Evolutionary conservation across 1,140 invertebrate species (phyloP).

Genomic region (Anastatus disparis): DNA sequence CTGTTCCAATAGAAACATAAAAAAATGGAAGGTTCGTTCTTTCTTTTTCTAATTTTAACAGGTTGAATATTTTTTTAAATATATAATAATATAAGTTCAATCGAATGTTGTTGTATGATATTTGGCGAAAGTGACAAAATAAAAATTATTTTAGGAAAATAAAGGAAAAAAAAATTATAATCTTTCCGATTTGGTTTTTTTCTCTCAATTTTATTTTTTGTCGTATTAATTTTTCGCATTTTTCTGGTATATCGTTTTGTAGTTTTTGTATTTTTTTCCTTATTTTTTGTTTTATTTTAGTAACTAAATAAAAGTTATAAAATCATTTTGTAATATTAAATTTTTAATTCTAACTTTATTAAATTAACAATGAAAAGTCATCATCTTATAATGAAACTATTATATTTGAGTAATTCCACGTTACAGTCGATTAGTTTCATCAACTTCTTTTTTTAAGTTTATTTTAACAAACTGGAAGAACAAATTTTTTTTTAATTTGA

Average conservation of each 20-base stretch:
- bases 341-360: conserved; percentile 5
- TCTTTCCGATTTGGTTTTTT: too few species aligned
- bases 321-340: background rate
- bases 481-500: conserved; percentile 9
- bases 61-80: too few species aligned
- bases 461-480: conserved; percentile 22
- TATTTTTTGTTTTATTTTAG: background rate
- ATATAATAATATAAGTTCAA: conserved; percentile 9
- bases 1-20: too few species aligned
- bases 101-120: conserved; percentile 31
- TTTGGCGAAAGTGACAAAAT: conserved; percentile 21
- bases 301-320: conserved; percentile 4
- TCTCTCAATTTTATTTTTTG: conserved; percentile 24
- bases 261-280: conserved; percentile 3
- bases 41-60: too few species aligned
- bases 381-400: conserved; percentile 14
- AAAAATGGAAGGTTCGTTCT: too few species aligned
- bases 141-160: conserved; percentile 41
- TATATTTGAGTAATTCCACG: conserved; percentile 10
- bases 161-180: too few species aligned
- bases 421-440: background rate
- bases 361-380: conserved; percentile 21
- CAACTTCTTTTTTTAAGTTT: background rate
- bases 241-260: conserved; percentile 4
- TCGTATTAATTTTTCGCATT: conserved; percentile 1